phyloP scores from a whole-genome alignment of 2,797 vertebrate genomes.

The Pogonophryne albipinna region DNA sequence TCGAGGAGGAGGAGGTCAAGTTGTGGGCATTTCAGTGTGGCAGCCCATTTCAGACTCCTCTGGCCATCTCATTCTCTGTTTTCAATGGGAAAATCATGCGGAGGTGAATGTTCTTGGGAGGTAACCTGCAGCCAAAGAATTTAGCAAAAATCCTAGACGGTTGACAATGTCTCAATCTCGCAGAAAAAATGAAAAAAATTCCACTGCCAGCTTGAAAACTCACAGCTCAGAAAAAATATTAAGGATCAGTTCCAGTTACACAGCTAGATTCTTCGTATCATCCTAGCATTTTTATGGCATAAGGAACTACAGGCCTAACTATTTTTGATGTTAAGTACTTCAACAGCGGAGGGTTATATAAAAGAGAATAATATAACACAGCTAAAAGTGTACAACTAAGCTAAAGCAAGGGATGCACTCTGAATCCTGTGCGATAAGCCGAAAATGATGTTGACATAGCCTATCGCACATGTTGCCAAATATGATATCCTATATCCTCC shows the following conservation, averaged over 20 bases:
- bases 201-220: not conserved
- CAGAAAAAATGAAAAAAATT: conserved; percentile 33
- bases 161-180: conserved; percentile 47
- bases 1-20: conserved; percentile 44
- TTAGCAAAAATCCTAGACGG: conserved; percentile 47
- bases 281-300: not conserved
- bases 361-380: not conserved
- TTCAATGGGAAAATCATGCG: conserved; percentile 17
- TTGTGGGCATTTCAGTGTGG: conserved; percentile 38
- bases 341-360: not conserved
- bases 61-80: conserved; percentile 19
- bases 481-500: not conserved
- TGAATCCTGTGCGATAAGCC: not conserved
- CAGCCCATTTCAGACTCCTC: conserved; percentile 45
- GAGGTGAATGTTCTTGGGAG: conserved; percentile 24
- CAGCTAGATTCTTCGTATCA: not conserved
- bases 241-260: not conserved
- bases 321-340: not conserved
- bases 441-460: not conserved
- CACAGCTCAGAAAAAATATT: not conserved
- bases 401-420: not conserved
- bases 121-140: conserved; percentile 16
- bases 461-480: not conserved
- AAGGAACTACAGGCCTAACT: not conserved
- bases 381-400: not conserved